Evolutionary conservation across 2,888 invertebrate genomes (phyloP).

Genomic region (Trypoxylon attenuatum): DNA sequence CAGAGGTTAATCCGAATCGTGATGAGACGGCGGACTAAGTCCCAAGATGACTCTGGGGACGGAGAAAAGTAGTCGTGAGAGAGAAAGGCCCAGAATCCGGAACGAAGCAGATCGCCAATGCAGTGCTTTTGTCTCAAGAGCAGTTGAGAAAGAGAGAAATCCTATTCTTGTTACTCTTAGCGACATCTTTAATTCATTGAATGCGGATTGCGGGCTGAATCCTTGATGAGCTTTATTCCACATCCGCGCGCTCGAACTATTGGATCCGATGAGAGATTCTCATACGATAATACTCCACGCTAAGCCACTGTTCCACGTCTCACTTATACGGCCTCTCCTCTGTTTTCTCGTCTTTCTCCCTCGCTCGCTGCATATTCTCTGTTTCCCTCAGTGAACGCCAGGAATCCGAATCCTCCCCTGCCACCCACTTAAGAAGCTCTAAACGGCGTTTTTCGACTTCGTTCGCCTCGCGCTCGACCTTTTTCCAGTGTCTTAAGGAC

Average conservation of each 20-base stretch:
- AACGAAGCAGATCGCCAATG: background rate
- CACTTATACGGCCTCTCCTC: slow-evolving; percentile 44
- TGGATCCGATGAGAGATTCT: slow-evolving; percentile 71
- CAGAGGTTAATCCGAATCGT: slow-evolving; percentile 60
- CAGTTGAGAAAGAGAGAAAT: slow-evolving; percentile 30
- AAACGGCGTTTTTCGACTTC: slow-evolving; percentile 57
- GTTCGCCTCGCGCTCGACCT: slow-evolving; percentile 35
- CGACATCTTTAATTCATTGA: slow-evolving; percentile 74
- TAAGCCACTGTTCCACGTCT: slow-evolving; percentile 61
- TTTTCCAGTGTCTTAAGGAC: too few species aligned
- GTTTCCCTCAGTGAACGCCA: slow-evolving; percentile 21
- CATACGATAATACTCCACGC: slow-evolving; percentile 69
- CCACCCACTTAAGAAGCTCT: slow-evolving; percentile 56
- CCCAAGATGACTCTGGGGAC: slow-evolving; percentile 33
- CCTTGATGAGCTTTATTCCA: slow-evolving; percentile 73
- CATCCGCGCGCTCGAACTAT: slow-evolving; percentile 72
- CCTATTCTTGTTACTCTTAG: slow-evolving; percentile 72
- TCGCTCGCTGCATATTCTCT: slow-evolving; percentile 8
- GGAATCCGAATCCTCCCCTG: slow-evolving; percentile 24
- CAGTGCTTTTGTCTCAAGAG: background rate
- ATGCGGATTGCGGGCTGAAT: slow-evolving; percentile 74
- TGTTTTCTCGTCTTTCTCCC: slow-evolving; percentile 28
- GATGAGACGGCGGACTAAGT: slow-evolving; percentile 55
- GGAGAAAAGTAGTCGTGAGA: slow-evolving; percentile 15
- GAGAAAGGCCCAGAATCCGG: background rate